phyloP scores from a whole-genome alignment of 1,140 invertebrate species.

The Augochlora pura region DNA sequence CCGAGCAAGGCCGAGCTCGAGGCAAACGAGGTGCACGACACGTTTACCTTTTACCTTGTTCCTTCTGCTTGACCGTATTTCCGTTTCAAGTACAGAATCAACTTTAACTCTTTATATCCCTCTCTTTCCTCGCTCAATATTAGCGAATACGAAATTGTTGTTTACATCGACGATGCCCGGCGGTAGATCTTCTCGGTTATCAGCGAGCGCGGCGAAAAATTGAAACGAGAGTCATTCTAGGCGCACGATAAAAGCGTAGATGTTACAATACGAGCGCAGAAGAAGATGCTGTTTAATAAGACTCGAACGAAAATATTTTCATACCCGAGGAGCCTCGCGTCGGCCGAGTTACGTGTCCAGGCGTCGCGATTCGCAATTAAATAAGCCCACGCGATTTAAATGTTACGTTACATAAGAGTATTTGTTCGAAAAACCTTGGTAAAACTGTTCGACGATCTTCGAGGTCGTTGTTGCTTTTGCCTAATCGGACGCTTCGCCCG shows the following conservation, averaged over 20 bases:
- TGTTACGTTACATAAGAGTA: neutral
- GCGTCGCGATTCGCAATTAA: too few relatives aligned
- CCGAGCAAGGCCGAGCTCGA: conserved; percentile 41
- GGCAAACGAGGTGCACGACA: conserved; percentile 32
- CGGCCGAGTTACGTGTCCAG: neutral
- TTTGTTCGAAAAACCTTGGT: neutral
- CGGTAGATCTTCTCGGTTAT: neutral
- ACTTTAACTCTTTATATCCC: too few relatives aligned
- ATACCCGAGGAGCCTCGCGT: neutral
- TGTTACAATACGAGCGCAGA: neutral
- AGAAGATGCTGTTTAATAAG: conserved; percentile 12
- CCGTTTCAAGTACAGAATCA: neutral
- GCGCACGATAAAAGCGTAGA: neutral
- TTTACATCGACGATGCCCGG: too few relatives aligned
- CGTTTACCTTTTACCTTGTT: neutral
- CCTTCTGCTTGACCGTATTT: conserved; percentile 29
- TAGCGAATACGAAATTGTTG: too few relatives aligned
- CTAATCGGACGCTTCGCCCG: too few relatives aligned
- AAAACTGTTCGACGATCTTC: too few relatives aligned
- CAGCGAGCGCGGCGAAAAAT: neutral
- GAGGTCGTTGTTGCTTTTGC: too few relatives aligned
- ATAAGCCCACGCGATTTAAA: too few relatives aligned
- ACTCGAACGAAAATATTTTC: conserved; percentile 29
- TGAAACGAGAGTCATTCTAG: neutral
- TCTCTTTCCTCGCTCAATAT: too few relatives aligned